Evolutionary conservation across 2,888 invertebrate species (phyloP).

Genomic region (Meghimatium bilineatum): DNA sequence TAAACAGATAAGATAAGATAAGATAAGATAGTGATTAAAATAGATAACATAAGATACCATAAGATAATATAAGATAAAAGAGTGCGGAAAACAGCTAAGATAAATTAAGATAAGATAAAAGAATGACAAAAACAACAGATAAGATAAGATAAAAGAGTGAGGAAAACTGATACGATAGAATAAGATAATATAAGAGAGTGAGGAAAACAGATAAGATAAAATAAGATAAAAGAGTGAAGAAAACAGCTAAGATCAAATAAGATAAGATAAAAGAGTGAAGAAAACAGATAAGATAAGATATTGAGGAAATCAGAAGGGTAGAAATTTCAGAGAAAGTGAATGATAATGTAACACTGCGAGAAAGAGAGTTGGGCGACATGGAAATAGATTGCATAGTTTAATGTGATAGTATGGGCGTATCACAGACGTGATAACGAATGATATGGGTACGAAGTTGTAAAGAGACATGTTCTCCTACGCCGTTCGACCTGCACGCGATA

Average conservation of each 20-base stretch:
- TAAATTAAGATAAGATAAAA: conserved; percentile 12
- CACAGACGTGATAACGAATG: too few species aligned
- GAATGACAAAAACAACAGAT: background rate
- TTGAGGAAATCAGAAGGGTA: conserved; percentile 9
- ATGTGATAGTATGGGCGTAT: too few species aligned
- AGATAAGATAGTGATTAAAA: background rate
- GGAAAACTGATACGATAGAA: background rate
- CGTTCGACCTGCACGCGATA: too few species aligned
- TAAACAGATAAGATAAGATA: background rate
- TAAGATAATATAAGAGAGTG: too few species aligned
- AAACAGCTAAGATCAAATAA: too few species aligned
- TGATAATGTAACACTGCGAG: background rate
- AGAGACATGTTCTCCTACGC: too few species aligned
- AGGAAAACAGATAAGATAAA: too few species aligned
- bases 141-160: background rate
- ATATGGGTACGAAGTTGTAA: too few species aligned
- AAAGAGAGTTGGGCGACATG: too few species aligned
- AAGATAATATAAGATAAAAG: background rate
- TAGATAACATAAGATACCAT: background rate
- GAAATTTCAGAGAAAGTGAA: background rate
- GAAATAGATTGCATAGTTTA: too few species aligned
- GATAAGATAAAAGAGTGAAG: background rate
- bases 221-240: too few species aligned
- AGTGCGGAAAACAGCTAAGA: background rate
- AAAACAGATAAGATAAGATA: conserved; percentile 11